These are phyloP conservation scores for Acinonyx jubatus DNA, from an alignment of 2,113 vertebrate genomes.

Conservation along the genomic window DNA sequence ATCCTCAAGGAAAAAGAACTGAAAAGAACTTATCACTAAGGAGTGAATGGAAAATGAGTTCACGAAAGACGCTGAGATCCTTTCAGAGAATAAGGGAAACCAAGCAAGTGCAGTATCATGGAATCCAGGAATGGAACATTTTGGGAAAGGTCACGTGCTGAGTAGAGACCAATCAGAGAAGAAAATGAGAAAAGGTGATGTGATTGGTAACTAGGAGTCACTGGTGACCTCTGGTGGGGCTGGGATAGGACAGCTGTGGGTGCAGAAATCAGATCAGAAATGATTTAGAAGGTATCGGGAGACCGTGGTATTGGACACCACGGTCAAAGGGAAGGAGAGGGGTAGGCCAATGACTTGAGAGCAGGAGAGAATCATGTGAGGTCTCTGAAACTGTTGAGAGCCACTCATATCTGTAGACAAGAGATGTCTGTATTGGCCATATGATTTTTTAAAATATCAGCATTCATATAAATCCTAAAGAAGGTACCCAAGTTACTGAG, in stretches of 20 bases:
- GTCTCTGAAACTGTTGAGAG: background rate
- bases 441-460: background rate
- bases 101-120: background rate
- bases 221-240: background rate
- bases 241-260: background rate
- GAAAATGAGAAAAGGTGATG: conserved; percentile 1
- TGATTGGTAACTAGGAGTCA: background rate
- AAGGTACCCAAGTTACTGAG: background rate
- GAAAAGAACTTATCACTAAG: background rate
- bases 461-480: background rate
- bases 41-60: background rate
- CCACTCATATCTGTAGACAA: background rate
- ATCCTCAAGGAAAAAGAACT: background rate
- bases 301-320: background rate
- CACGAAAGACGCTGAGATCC: background rate
- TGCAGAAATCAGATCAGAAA: background rate
- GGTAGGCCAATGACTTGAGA: background rate
- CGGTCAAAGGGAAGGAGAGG: background rate
- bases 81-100: background rate
- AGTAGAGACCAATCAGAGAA: background rate
- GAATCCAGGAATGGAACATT: background rate
- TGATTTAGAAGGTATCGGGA: background rate
- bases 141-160: background rate
- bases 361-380: background rate
- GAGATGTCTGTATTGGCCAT: background rate